Evolutionary conservation across 1,140 invertebrate species (phyloP).

Genomic region (Drosophila equinoxialis): DNA sequence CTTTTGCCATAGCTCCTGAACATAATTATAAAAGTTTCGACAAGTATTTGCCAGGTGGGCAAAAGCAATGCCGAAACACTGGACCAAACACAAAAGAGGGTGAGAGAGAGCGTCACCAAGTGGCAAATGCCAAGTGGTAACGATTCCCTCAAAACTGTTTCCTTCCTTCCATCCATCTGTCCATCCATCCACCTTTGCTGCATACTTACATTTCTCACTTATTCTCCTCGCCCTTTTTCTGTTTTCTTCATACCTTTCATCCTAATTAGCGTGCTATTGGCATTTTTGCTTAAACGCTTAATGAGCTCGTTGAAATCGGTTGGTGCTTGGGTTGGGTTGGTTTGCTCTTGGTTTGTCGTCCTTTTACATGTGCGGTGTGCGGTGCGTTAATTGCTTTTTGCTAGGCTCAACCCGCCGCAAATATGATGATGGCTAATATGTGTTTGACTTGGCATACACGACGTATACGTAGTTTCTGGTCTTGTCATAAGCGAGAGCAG

Average conservation of each 20-base stretch:
- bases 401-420: constrained; percentile 28
- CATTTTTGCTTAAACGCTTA: constrained; percentile 79
- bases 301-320: constrained; percentile 71
- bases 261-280: constrained; percentile 79
- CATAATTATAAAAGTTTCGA: constrained; percentile 82
- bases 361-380: constrained; percentile 18
- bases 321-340: not conserved
- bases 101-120: constrained; percentile 48
- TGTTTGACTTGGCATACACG: constrained; percentile 27
- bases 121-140: constrained; percentile 63
- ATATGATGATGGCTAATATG: constrained; percentile 47
- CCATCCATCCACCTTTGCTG: not conserved
- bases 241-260: constrained; percentile 24
- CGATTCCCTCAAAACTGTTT: constrained; percentile 28
- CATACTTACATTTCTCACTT: not conserved
- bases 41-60: constrained; percentile 80
- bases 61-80: constrained; percentile 34
- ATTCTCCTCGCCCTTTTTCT: not conserved
- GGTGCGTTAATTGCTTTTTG: constrained; percentile 37
- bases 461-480: constrained; percentile 65
- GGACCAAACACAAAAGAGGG: constrained; percentile 17
- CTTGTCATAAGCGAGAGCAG: constrained; percentile 46
- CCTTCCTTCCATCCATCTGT: no score
- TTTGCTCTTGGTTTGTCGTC: not conserved
- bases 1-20: constrained; percentile 77